Conservation (phyloP, 2,113 vertebrate species). For the Muntiacus muntjak region DNA sequence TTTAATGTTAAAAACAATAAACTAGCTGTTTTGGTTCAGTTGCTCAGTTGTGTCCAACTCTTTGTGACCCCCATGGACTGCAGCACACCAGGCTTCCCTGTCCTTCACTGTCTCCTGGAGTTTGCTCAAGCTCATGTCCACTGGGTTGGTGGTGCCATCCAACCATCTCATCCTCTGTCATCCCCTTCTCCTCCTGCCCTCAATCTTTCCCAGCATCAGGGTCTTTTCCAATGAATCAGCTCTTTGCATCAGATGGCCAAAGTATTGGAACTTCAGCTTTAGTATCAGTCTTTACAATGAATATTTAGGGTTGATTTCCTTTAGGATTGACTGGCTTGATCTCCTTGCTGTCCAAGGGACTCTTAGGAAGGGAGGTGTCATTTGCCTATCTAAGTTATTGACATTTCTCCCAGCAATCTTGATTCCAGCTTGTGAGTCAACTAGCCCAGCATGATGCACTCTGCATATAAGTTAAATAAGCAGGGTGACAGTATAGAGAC, state of each 20-base stretch:
- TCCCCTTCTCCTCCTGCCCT: background rate
- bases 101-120: accelerated
- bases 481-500: background rate
- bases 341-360: background rate
- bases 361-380: background rate
- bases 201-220: background rate
- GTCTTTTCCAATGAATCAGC: background rate
- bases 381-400: background rate
- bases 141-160: accelerated
- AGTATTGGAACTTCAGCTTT: background rate
- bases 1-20: background rate
- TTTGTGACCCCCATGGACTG: background rate
- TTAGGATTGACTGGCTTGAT: background rate
- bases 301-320: background rate
- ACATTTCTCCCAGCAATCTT: background rate
- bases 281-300: background rate
- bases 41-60: background rate
- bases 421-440: no score
- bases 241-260: background rate
- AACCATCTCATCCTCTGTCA: background rate
- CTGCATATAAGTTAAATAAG: background rate
- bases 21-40: background rate
- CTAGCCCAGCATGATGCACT: background rate
- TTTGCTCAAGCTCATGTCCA: background rate
- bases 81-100: background rate